Evolutionary conservation across 1,140 invertebrate genomes (phyloP).

Genomic region (Drosophila miranda): DNA sequence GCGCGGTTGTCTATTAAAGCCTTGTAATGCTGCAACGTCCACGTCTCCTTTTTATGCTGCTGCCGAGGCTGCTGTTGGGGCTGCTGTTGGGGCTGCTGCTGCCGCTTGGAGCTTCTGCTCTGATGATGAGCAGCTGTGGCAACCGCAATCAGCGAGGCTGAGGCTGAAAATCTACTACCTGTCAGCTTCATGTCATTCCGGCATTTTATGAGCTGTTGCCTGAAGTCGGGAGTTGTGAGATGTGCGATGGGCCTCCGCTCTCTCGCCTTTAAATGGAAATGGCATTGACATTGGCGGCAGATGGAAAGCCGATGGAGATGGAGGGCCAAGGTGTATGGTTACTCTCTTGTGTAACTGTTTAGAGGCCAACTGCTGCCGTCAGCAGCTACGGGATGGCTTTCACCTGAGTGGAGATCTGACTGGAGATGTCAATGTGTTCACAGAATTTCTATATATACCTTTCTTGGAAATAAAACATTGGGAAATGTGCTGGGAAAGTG

Average conservation of each 20-base stretch:
- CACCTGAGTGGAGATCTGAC: conserved; percentile 3
- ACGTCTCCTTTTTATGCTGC: conserved; percentile 8
- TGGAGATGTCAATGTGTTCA: conserved; percentile 11
- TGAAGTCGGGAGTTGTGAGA: conserved; percentile 10
- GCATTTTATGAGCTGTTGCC: conserved; percentile 75
- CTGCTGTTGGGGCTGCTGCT: conserved; percentile 1
- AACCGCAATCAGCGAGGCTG: conserved; percentile 60
- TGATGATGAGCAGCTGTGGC: conserved; percentile 63
- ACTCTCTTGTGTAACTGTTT: conserved; percentile 42
- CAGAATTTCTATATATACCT: no score
- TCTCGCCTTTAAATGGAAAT: conserved; percentile 32
- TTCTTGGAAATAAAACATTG: no score
- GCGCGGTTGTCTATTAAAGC: conserved; percentile 74
- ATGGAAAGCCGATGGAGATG: no score
- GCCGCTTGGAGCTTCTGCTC: conserved; percentile 19
- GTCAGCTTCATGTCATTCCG: conserved; percentile 74
- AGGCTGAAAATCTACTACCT: conserved; percentile 70
- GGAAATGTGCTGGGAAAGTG: no score
- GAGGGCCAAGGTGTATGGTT: conserved; percentile 14
- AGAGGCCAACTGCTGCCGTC: conserved; percentile 28
- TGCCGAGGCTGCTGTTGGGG: neutral
- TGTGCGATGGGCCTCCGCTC: conserved; percentile 1
- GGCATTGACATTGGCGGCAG: conserved; percentile 45
- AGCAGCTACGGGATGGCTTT: conserved; percentile 18
- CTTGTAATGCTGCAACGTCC: conserved; percentile 61